A percentile compares a stretch with the other conserved stretches of the same genome.
Evolutionary conservation across 1,140 invertebrate species (phyloP).

Genomic region (Brachionus calyciflorus): DNA sequence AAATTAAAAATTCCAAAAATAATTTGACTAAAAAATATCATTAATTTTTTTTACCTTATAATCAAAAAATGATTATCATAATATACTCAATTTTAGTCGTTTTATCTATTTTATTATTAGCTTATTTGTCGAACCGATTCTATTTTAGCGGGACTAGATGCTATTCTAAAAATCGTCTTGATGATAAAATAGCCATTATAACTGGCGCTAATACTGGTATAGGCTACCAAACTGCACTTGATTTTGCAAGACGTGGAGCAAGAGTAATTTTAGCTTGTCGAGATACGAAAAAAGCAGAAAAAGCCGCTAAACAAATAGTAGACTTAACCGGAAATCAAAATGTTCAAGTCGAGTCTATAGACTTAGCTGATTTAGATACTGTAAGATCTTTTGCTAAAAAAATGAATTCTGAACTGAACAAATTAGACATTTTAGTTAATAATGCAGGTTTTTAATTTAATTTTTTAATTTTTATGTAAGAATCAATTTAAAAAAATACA

Average conservation of each 20-base stretch:
- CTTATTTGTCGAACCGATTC: not conserved
- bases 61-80: too few species aligned
- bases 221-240: constrained; percentile 74
- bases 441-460: constrained; percentile 71
- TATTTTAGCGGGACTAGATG: constrained; percentile 38
- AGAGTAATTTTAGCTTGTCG: constrained; percentile 78
- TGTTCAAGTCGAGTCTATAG: constrained; percentile 70
- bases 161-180: constrained; percentile 49
- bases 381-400: constrained; percentile 69
- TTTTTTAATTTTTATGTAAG: not conserved
- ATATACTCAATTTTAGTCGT: not conserved
- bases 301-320: constrained; percentile 67
- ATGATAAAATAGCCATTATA: constrained; percentile 77
- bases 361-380: constrained; percentile 71
- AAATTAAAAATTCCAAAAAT: too few species aligned
- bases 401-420: constrained; percentile 63
- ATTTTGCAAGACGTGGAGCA: constrained; percentile 67
- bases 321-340: constrained; percentile 69
- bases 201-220: constrained; percentile 86
- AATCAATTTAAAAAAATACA: too few species aligned
- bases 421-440: constrained; percentile 68
- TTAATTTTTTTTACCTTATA: too few species aligned
- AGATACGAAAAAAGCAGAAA: constrained; percentile 71
- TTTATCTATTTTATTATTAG: not conserved
- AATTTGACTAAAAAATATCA: too few species aligned